Base-by-base conservation (phyloP, 1,140 invertebrate species). In the Aphaenogaster rudis region DNA sequence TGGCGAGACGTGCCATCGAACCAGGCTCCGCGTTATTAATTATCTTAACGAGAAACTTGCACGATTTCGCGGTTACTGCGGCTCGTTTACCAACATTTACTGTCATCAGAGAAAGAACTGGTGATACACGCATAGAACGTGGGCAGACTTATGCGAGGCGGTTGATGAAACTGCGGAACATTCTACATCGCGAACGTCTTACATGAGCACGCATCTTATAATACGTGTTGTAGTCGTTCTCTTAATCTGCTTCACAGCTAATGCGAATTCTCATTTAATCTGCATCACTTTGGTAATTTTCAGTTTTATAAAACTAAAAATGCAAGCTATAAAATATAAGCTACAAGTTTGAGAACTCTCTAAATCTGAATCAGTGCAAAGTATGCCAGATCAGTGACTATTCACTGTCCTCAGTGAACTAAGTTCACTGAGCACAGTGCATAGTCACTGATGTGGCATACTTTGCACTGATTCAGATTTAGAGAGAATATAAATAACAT, bases 31-130 rank as follows among this genome's bases (percentile, higher is more conserved):
- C 17, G 61, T 85, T 86, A 88, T 89, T 86, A 88, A 89, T 89
- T 81, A 89, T 78, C 87, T 42, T 28, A 57, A 57, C 57, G 21
- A 78, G 86, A 85, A 89, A 89, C 36, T 45, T 63, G 39, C 50
- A 77, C 33, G 72, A 85, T 85, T 88, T 89, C 72, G 63, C 87
- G 86, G 64, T 77, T 88, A 50, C 54, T 52, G 28, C n/a, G 28
- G 52, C 85, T 86, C 76, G 81, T 50, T 88, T 59, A 59, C 72
- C 13, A 28, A 28, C 28, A 33, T 88, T 88, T 88, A 78, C 66
- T 64, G 77, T 45, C 28, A 64, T 64, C 69, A 52, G 72, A 64
- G 42, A 66, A 66, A 80, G 50, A 54, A 66, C 15, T 50, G 33
- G 13, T 33, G 54, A 54, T 80, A 42, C n/a, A 52, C 48, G n/a